A percentile compares a stretch with the other conserved stretches of the same genome.
These are phyloP conservation scores for Scatophagus argus DNA, from an alignment of 2,113 vertebrate species.

Conservation along the genomic window DNA sequence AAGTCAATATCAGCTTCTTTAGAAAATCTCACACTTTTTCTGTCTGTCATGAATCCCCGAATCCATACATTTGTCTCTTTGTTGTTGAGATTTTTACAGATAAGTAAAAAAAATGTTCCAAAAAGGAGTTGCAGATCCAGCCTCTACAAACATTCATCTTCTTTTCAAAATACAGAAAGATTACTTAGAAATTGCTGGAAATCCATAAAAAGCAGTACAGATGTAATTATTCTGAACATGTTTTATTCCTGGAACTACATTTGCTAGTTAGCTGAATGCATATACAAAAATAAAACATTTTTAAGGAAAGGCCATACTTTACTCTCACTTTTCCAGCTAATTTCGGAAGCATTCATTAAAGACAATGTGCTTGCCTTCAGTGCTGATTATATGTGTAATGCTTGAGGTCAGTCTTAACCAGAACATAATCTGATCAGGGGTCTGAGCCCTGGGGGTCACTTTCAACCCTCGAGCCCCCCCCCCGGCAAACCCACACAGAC, in stretches of 20 bases:
- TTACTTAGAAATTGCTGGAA: background rate
- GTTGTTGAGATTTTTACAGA: background rate
- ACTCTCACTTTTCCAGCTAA: background rate
- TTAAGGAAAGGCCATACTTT: background rate
- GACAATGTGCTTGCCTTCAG: background rate
- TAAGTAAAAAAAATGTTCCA: no score
- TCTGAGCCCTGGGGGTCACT: conserved; percentile 27
- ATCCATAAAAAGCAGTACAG: conserved; percentile 4
- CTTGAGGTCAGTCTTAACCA: conserved; percentile 25
- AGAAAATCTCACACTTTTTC: conserved; percentile 33
- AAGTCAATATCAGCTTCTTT: conserved; percentile 36
- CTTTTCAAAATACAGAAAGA: conserved; percentile 4
- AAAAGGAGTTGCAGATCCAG: background rate
- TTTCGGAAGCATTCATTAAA: background rate
- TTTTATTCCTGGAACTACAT: background rate
- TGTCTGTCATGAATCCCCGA: background rate
- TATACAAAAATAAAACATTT: conserved; percentile 7
- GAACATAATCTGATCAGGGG: conserved; percentile 53
- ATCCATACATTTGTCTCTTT: background rate
- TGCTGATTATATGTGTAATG: background rate
- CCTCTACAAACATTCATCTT: conserved; percentile 1
- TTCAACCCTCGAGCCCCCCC: conserved; percentile 15
- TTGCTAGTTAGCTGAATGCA: conserved; percentile 17
- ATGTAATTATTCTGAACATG: background rate
- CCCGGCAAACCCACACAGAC: conserved; percentile 21